phyloP scores from a whole-genome alignment of 2,113 vertebrate species.

The Carassius carassius region DNA sequence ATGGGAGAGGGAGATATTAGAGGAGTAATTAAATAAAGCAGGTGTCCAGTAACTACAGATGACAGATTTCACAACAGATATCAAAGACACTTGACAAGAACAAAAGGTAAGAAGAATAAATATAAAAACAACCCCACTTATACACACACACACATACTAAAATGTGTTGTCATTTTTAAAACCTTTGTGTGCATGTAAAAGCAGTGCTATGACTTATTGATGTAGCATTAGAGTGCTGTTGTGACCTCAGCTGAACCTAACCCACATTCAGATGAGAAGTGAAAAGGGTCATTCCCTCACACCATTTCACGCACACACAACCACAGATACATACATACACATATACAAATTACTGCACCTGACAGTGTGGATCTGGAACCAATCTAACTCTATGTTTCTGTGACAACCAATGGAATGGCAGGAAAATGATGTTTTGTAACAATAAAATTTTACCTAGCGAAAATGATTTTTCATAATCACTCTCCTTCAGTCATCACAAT shows the following conservation, averaged over 20 bases:
- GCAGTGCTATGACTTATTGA: slow-evolving; percentile 33
- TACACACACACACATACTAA: not conserved
- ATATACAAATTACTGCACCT: not conserved
- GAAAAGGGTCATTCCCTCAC: slow-evolving; percentile 10
- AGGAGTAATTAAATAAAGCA: not conserved
- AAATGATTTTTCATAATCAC: not conserved
- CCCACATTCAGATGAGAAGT: slow-evolving; percentile 19
- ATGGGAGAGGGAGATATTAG: not conserved
- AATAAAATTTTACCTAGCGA: not conserved
- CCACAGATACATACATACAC: not conserved
- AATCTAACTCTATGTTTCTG: slow-evolving; percentile 67
- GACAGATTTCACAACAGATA: not conserved
- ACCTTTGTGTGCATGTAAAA: slow-evolving; percentile 21
- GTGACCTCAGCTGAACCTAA: slow-evolving; percentile 26
- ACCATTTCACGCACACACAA: not conserved
- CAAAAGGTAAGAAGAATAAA: not conserved
- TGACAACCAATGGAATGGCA: slow-evolving; percentile 48
- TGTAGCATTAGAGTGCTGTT: not conserved
- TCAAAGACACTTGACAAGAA: not conserved
- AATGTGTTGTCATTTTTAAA: not conserved
- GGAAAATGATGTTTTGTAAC: slow-evolving; percentile 16
- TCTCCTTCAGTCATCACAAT: not conserved
- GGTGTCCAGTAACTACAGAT: not conserved
- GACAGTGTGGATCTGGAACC: slow-evolving; percentile 48
- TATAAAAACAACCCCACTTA: not conserved